Percentiles rank a stretch among this genome's conserved stretches.
phyloP scores from a whole-genome alignment of 2,888 invertebrate species.

The Drosophila algonquin region DNA sequence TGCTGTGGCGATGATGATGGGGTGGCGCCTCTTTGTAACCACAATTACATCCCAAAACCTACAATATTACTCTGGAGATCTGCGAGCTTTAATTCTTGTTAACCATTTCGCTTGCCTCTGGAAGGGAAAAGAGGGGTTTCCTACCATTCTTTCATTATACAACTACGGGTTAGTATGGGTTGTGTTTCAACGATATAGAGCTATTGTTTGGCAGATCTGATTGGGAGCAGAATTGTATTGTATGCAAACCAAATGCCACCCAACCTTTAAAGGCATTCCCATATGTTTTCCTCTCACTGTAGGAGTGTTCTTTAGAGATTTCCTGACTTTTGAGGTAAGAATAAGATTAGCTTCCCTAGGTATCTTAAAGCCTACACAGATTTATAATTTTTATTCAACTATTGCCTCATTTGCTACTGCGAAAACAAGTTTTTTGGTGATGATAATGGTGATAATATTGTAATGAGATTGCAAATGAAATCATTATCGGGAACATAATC shows the following conservation, averaged over 20 bases:
- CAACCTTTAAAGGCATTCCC: too few relatives aligned
- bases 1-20: slow-evolving; percentile 40
- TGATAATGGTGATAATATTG: background rate
- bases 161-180: too few relatives aligned
- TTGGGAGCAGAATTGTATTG: background rate
- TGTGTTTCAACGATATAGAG: too few relatives aligned
- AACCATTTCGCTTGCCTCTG: background rate
- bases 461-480: slow-evolving; percentile 2
- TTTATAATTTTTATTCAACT: background rate
- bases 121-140: background rate
- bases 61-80: slow-evolving; percentile 12
- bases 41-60: slow-evolving; percentile 40
- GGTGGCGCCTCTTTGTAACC: slow-evolving; percentile 37
- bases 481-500: slow-evolving; percentile 15
- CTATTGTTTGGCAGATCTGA: background rate
- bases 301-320: too few relatives aligned
- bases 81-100: slow-evolving; percentile 5
- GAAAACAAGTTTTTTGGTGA: background rate
- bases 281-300: too few relatives aligned
- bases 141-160: too few relatives aligned
- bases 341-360: background rate
- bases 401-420: background rate
- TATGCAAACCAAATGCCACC: too few relatives aligned
- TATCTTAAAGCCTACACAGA: background rate
- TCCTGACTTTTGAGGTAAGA: too few relatives aligned